Evolutionary conservation across 1,140 invertebrate species (phyloP).

Genomic region (Drosophila saltans): DNA sequence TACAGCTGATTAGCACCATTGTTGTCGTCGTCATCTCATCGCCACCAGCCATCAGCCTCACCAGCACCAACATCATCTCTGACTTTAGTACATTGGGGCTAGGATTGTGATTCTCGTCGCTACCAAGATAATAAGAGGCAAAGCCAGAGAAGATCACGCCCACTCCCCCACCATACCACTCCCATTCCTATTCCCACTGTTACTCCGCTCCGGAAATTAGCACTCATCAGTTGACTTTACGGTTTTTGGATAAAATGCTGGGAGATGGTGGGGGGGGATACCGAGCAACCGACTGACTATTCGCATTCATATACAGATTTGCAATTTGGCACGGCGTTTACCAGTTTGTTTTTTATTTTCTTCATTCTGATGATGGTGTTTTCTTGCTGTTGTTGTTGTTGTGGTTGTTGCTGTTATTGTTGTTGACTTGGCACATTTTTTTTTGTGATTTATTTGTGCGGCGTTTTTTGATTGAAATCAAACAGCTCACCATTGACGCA

Average conservation of each 20-base stretch:
- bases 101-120: slow-evolving; percentile 27
- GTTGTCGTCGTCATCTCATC: slow-evolving; percentile 50
- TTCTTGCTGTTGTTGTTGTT: slow-evolving; percentile 42
- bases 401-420: slow-evolving; percentile 29
- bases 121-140: slow-evolving; percentile 11
- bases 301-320: slow-evolving; percentile 25
- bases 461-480: slow-evolving; percentile 70
- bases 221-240: slow-evolving; percentile 43
- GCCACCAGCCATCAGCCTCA: slow-evolving; percentile 17
- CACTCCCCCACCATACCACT: slow-evolving; percentile 20
- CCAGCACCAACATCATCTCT: slow-evolving; percentile 7
- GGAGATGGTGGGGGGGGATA: slow-evolving; percentile 12
- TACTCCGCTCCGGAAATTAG: slow-evolving; percentile 56
- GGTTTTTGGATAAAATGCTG: slow-evolving; percentile 8
- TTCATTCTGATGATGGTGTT: slow-evolving; percentile 9
- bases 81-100: not conserved
- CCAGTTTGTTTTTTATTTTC: slow-evolving; percentile 31
- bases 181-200: not conserved
- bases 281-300: not conserved
- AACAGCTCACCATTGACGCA: slow-evolving; percentile 57
- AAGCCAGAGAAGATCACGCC: slow-evolving; percentile 40
- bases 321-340: slow-evolving; percentile 55
- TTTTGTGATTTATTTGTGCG: slow-evolving; percentile 71
- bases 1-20: slow-evolving; percentile 65
- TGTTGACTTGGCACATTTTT: slow-evolving; percentile 73